These are phyloP conservation scores for Lithophane socia DNA, from an alignment of 2,888 invertebrate species.

Conservation along the genomic window DNA sequence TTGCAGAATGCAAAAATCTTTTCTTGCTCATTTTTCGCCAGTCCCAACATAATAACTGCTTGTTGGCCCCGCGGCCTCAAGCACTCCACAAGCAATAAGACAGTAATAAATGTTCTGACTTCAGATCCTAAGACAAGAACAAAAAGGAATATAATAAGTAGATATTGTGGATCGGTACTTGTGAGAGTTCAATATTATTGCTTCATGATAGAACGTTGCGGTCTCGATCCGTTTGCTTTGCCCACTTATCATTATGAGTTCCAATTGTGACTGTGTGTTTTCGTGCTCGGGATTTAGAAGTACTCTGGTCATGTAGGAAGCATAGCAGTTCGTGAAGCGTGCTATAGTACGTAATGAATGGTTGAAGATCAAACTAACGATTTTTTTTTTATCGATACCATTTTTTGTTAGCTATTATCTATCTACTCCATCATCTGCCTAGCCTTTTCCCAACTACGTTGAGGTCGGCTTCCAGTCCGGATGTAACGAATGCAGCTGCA, in stretches of 20 bases:
- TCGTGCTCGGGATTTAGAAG: slow-evolving; percentile 68
- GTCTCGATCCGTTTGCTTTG: slow-evolving; percentile 73
- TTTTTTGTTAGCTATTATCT: background rate
- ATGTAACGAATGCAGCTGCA: too few species aligned
- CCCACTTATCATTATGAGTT: slow-evolving; percentile 75
- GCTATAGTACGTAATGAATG: slow-evolving; percentile 1
- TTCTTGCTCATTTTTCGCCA: slow-evolving; percentile 87
- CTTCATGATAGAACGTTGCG: slow-evolving; percentile 74
- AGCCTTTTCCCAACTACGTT: too few species aligned
- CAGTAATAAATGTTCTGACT: slow-evolving; percentile 89
- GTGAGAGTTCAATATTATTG: slow-evolving; percentile 85
- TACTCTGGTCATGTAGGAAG: slow-evolving; percentile 50
- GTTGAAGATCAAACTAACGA: background rate
- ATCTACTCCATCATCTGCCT: too few species aligned
- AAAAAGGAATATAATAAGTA: slow-evolving; percentile 87
- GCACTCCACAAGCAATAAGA: slow-evolving; percentile 89
- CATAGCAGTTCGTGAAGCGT: slow-evolving; percentile 16
- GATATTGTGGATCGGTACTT: slow-evolving; percentile 86
- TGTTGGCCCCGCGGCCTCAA: slow-evolving; percentile 85
- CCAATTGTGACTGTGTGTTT: slow-evolving; percentile 68
- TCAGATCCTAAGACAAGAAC: slow-evolving; percentile 86
- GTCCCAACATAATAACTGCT: slow-evolving; percentile 89
- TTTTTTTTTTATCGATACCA: background rate
- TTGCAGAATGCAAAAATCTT: slow-evolving; percentile 81
- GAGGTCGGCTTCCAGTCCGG: too few species aligned